Conservation (phyloP, 1,140 invertebrate species). For the Drosophila carrolli region DNA sequence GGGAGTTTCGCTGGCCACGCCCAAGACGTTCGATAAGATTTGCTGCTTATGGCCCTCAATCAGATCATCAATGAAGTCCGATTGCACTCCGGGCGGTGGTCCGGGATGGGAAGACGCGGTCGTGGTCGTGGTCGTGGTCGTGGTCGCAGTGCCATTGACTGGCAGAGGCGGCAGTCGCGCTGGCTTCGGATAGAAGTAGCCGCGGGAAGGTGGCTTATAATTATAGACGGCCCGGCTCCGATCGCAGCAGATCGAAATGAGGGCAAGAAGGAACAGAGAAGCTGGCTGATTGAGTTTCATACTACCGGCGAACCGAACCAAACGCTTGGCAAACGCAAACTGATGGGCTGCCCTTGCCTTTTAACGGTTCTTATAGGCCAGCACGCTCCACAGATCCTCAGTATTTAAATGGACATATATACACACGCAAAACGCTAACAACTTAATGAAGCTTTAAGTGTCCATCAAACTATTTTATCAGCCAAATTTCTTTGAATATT, state of each 20-base stretch:
- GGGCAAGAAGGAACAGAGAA: conserved; percentile 16
- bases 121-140: not conserved
- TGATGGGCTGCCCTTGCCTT: conserved; percentile 26
- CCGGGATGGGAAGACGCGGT: not conserved
- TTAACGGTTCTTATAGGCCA: conserved; percentile 72
- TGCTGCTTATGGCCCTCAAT: conserved; percentile 79
- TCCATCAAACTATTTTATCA: conserved; percentile 69
- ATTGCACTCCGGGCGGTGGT: conserved; percentile 60
- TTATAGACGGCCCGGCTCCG: conserved; percentile 24
- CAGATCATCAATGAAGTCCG: conserved; percentile 80
- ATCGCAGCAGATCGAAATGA: conserved; percentile 30
- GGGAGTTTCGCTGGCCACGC: conserved; percentile 33
- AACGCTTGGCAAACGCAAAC: conserved; percentile 52
- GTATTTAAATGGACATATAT: conserved; percentile 27
- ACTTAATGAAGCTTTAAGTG: conserved; percentile 59
- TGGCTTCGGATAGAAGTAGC: conserved; percentile 68
- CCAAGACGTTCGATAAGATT: conserved; percentile 74
- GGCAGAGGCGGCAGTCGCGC: conserved; percentile 37
- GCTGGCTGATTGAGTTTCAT: conserved; percentile 54
- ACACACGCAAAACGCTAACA: conserved; percentile 26
- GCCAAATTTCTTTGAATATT: conserved; percentile 34
- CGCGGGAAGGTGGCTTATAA: conserved; percentile 44
- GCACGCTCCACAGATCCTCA: conserved; percentile 8
- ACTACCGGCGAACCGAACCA: conserved; percentile 55
- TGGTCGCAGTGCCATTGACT: conserved; percentile 26